These are phyloP conservation scores for Oenanthe melanoleuca DNA, from an alignment of 2,113 vertebrate species.

Conservation along the genomic window DNA sequence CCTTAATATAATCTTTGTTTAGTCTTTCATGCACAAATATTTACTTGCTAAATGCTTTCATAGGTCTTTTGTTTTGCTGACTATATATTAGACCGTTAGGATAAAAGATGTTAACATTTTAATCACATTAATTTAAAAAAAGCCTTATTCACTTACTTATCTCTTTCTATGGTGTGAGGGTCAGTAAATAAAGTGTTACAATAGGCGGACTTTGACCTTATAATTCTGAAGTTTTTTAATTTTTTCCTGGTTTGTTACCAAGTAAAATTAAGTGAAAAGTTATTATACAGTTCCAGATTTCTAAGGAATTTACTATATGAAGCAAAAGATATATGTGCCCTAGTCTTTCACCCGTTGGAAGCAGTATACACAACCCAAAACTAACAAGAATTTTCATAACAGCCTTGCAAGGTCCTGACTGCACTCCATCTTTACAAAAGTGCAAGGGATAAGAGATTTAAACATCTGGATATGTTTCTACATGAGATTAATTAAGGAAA, in stretches of 20 bases:
- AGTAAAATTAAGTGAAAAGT: conserved; percentile 45
- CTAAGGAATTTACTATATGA: background rate
- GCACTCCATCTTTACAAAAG: background rate
- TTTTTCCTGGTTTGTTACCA: conserved; percentile 65
- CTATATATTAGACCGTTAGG: conserved; percentile 51
- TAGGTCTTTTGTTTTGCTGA: conserved; percentile 54
- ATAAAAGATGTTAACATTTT: conserved; percentile 69
- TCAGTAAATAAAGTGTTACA: conserved; percentile 68
- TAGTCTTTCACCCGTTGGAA: background rate
- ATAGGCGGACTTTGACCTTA: conserved; percentile 66
- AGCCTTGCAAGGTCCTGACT: background rate
- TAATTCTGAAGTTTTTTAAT: conserved; percentile 44
- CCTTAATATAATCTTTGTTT: background rate
- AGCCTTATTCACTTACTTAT: conserved; percentile 68
- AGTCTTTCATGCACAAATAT: conserved; percentile 49
- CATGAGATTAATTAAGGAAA: background rate
- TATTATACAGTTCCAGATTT: background rate
- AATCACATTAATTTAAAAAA: conserved; percentile 69
- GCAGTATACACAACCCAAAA: background rate
- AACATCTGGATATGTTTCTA: background rate
- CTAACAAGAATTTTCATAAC: background rate
- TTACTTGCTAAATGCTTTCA: conserved; percentile 66
- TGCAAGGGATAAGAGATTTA: background rate
- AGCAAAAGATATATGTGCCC: background rate
- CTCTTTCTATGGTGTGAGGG: conserved; percentile 54